These are phyloP conservation scores for Ditylenchus weischeri DNA, from an alignment of 2,888 invertebrate species.

Conservation along the genomic window DNA sequence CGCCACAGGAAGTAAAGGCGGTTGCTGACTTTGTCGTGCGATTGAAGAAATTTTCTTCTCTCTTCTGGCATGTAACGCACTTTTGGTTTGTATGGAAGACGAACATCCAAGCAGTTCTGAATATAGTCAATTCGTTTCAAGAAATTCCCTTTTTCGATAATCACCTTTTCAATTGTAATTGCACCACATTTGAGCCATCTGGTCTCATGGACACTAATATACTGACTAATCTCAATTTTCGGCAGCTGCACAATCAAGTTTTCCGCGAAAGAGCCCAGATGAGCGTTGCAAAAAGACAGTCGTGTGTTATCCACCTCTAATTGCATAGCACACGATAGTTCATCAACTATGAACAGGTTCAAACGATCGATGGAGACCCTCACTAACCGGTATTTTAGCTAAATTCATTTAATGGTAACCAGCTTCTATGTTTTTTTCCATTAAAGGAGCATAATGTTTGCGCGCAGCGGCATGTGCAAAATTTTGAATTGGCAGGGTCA, in stretches of 20 bases:
- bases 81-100: slow-evolving; percentile 28
- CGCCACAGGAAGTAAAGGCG: slow-evolving; percentile 90
- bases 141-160: neutral
- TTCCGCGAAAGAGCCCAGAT: slow-evolving; percentile 43
- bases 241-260: slow-evolving; percentile 43
- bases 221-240: slow-evolving; percentile 33
- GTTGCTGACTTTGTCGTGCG: slow-evolving; percentile 75
- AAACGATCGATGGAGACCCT: slow-evolving; percentile 82
- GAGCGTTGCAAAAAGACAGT: slow-evolving; percentile 50
- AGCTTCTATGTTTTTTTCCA: too few relatives aligned
- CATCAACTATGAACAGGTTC: slow-evolving; percentile 84
- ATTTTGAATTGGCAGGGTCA: too few relatives aligned
- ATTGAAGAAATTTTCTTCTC: slow-evolving; percentile 59
- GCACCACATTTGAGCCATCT: slow-evolving; percentile 37
- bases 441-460: too few relatives aligned
- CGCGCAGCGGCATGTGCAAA: too few relatives aligned
- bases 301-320: slow-evolving; percentile 38
- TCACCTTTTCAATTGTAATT: slow-evolving; percentile 20
- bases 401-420: slow-evolving; percentile 60
- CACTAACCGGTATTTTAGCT: slow-evolving; percentile 89
- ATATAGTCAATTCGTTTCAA: neutral
- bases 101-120: slow-evolving; percentile 28
- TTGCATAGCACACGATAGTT: slow-evolving; percentile 34
- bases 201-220: slow-evolving; percentile 12
- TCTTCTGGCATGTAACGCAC: slow-evolving; percentile 25